phyloP scores from a whole-genome alignment of 2,113 vertebrate genomes.

The Alectura lathami region DNA sequence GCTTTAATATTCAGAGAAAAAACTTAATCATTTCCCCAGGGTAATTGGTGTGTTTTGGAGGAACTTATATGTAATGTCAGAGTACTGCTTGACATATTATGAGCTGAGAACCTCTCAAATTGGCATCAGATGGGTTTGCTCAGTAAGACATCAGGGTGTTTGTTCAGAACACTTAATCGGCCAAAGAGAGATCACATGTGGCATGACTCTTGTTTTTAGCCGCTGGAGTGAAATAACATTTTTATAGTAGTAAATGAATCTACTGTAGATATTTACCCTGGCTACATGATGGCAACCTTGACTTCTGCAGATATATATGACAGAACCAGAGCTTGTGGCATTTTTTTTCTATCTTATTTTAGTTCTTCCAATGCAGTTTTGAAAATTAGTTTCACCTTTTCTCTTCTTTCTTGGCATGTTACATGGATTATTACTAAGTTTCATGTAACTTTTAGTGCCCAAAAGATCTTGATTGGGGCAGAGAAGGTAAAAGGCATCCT shows the following conservation, averaged over 20 bases:
- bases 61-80: background rate
- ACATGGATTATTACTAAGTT: background rate
- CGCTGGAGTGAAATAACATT: background rate
- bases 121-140: background rate
- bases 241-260: background rate
- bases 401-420: background rate
- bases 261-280: background rate
- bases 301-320: background rate
- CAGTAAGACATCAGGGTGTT: background rate
- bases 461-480: background rate
- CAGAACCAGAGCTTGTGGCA: background rate
- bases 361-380: background rate
- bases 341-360: background rate
- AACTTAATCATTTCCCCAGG: background rate
- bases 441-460: fast-evolving
- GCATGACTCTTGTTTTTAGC: background rate
- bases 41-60: background rate
- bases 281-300: background rate
- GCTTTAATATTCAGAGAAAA: background rate
- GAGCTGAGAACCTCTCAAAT: background rate
- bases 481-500: too few species aligned
- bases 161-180: background rate
- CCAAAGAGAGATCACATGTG: background rate
- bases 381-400: background rate
- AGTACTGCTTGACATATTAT: background rate